Evolutionary conservation across 2,888 invertebrate genomes (phyloP).

Genomic region (Esperia sulphurella): DNA sequence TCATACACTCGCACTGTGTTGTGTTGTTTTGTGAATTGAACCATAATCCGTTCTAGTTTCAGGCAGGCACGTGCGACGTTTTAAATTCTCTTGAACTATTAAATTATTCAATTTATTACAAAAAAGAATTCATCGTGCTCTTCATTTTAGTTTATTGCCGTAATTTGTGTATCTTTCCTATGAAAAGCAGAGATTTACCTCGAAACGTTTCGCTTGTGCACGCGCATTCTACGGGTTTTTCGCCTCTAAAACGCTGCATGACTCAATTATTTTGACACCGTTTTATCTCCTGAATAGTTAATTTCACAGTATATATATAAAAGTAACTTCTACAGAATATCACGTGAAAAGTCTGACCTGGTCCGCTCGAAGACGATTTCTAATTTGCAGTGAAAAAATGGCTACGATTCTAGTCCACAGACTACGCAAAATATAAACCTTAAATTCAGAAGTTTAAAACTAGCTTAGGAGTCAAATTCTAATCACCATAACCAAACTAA

Average conservation of each 20-base stretch:
- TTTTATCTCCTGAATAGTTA: not conserved
- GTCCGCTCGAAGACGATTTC: too few species aligned
- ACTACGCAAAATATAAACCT: too few species aligned
- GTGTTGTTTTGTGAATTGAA: not conserved
- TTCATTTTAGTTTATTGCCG: constrained; percentile 31
- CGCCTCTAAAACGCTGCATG: not conserved
- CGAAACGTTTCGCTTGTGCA: constrained; percentile 20
- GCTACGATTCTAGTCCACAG: too few species aligned
- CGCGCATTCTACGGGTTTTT: constrained; percentile 36
- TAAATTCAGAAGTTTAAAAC: too few species aligned
- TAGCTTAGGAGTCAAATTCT: too few species aligned
- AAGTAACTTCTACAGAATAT: too few species aligned
- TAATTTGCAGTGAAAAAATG: too few species aligned
- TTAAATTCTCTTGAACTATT: constrained; percentile 5
- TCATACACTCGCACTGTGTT: too few species aligned
- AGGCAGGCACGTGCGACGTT: constrained; percentile 5
- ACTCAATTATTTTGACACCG: not conserved
- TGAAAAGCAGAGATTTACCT: constrained; percentile 26
- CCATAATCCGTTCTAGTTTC: constrained; percentile 2
- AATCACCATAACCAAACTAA: too few species aligned
- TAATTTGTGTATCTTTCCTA: constrained; percentile 44
- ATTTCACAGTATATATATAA: too few species aligned
- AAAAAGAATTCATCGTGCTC: constrained; percentile 13
- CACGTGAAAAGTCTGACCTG: too few species aligned
- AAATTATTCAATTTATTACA: constrained; percentile 11